These are phyloP conservation scores for Crambe crambe DNA, from an alignment of 37 sponge, comb jelly and placozoan genomes.

Conservation along the genomic window DNA sequence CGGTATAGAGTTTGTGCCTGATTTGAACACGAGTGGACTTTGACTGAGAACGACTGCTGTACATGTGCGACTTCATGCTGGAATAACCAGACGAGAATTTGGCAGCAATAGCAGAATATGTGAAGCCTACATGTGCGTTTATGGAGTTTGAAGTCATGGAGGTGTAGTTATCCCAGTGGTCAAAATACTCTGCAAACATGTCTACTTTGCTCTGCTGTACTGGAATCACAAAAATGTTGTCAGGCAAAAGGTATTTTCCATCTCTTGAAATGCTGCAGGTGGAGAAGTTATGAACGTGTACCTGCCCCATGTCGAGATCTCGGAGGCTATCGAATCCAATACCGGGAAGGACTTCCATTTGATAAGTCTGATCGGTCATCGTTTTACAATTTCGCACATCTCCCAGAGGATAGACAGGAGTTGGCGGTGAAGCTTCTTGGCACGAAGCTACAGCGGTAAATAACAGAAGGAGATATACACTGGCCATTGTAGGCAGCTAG, in stretches of 20 bases:
- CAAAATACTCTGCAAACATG: constrained; percentile 27
- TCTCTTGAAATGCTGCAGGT: constrained; percentile 49
- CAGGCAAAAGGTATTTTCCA: constrained; percentile 59
- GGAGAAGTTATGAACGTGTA: constrained; percentile 47
- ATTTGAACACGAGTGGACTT: constrained; percentile 45
- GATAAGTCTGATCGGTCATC: too few species aligned
- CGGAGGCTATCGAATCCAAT: constrained; percentile 70
- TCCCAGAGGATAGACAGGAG: too few species aligned
- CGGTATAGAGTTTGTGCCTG: constrained; percentile 37
- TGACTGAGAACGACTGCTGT: constrained; percentile 19
- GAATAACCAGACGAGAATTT: constrained; percentile 51
- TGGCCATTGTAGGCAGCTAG: too few species aligned
- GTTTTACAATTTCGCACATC: too few species aligned
- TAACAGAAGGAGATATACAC: too few species aligned
- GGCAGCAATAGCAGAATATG: constrained; percentile 24
- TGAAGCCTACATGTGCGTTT: background rate
- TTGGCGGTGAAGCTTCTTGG: too few species aligned
- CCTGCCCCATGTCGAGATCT: constrained; percentile 61
- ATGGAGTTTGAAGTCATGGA: constrained; percentile 32
- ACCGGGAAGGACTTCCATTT: constrained; percentile 70
- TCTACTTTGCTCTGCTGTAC: constrained; percentile 35
- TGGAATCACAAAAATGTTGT: constrained; percentile 43
- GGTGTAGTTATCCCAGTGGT: constrained; percentile 50
- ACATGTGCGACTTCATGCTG: constrained; percentile 18
- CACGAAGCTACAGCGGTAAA: too few species aligned